Evolutionary conservation across 1,140 invertebrate genomes (phyloP), one percentile per base, ranked within the genome.

Genomic region (Ceratosolen fusciceps): DNA sequence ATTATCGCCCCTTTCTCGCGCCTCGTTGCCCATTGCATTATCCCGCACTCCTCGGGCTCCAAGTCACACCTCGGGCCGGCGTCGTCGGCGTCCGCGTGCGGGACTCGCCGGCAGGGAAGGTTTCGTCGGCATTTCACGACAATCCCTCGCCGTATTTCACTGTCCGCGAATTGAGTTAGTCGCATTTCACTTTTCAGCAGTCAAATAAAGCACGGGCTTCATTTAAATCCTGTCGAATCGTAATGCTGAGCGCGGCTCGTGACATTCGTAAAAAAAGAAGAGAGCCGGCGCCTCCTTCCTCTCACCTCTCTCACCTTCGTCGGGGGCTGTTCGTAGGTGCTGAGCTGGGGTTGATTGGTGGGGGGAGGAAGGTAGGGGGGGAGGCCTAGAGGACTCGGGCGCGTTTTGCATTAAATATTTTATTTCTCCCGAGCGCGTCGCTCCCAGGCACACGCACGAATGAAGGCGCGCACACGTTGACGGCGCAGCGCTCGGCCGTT

Each of bases 111-210:
- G 10, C 1, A 47, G 29, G 47, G 62, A 14, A 43, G 21, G n/a
- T 31, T 62, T 60, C 49, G 67, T n/a, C n/a, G n/a, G n/a, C n/a
- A 67, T 52, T 60, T 72, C 72, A 70, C 74, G 72, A 80, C 79
- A 80, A 75, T 80, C 73, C 72, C 58, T 75, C 79, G 67, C n/a
- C 78, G 62, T 79, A 74, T 52, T 74, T 74, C 62, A 68, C 49
- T 58, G 71, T 74, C 49, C 60, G 60, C 47, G 70, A 74, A 80
- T 80, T 71, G 79, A 80, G 62, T 80, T 71, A 71, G 78, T 74
- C 72, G 78, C 78, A 60, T 79, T 79, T 79, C 78, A 79, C 78
- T 79, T 74, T 79, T 74, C 60, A 70, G 29, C 72, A 74, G 71
- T 79, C 78, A 79, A 79, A 79, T 79, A 79, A 79, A 79, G 60